Evolutionary conservation across 2,113 vertebrate species (phyloP), one percentile per base, ranked within the genome.

Genomic region (Microcebus griseorufus): DNA sequence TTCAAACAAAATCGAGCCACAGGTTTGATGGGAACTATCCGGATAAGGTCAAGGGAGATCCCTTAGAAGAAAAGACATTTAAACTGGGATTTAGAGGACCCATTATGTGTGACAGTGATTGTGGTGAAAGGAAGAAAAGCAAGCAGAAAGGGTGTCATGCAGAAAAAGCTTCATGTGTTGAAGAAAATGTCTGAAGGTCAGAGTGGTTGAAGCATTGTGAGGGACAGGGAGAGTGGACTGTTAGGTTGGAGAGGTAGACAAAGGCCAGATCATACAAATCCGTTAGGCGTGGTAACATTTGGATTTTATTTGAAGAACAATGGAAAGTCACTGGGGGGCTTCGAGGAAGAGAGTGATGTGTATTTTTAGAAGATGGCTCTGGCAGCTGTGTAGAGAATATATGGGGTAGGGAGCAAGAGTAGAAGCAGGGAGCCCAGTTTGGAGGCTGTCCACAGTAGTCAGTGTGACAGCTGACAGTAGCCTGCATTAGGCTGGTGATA

Each of bases 291-390:
- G 10, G 8, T 70, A 81, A 82, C 55, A 25, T 85, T 97, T 82
- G 76, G 27, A 88, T 85, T 92, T 95, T 51, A 70, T 97, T 87
- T 39, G 12, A 75, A 81, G 45, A 96, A 96, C 37, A 70, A 76
- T 53, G 11, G n/a, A 82, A 76, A 88, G 62, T 62, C 37, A 32
- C 20, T 48, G n/a, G 39, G 17, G 8, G 9, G 53, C n/a, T 73
- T 84, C 67, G 58, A 88, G 65, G 73, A 94, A 51, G 58, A 22
- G 20, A 97, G 60, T 42, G 13, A 75, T 75, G 58, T 84, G 37
- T 79, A 92, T 67, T 78, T 85, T 75, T 72, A 69, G 39, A 64
- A 58, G 55, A 58, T 80, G 23, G 22, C 16, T 51, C 37, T 91
- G 42, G 70, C 60, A 82, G 37, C 23, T 29, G 37, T 34, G 48